Evolutionary conservation across 2,113 vertebrate species (phyloP).

Genomic region (Pseudonaja textilis): DNA sequence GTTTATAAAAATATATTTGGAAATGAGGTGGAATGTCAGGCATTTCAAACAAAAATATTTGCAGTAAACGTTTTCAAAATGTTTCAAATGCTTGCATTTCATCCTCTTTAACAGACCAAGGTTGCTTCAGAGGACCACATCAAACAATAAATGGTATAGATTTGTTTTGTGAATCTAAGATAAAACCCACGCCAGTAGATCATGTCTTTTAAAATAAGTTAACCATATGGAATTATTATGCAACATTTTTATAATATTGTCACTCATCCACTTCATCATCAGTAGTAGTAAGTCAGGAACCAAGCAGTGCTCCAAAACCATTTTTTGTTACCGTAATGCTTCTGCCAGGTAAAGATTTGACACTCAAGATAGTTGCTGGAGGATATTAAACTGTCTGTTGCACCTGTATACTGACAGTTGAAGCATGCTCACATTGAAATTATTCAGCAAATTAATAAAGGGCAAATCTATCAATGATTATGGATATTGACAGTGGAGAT

Average conservation of each 20-base stretch:
- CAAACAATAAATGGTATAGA: neutral
- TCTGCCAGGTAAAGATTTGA: neutral
- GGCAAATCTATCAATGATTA: neutral
- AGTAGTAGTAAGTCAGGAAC: neutral
- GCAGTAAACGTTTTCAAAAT: neutral
- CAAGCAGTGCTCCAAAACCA: neutral
- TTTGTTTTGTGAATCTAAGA: neutral
- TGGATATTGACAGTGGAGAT: neutral
- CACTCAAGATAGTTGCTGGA: neutral
- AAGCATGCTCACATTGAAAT: neutral
- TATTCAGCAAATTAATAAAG: neutral
- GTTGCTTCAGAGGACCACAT: neutral
- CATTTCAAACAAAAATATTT: neutral
- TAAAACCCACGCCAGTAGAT: neutral
- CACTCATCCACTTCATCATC: neutral
- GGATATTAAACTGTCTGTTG: neutral
- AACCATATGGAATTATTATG: neutral
- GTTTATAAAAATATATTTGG: neutral
- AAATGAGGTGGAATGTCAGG: neutral
- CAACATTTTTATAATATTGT: neutral
- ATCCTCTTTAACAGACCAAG: neutral
- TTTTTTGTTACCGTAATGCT: neutral
- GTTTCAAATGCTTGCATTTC: neutral
- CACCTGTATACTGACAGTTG: neutral
- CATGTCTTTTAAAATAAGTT: neutral